Base-by-base conservation (phyloP, 2,888 invertebrate species). In the Lithophane socia region DNA sequence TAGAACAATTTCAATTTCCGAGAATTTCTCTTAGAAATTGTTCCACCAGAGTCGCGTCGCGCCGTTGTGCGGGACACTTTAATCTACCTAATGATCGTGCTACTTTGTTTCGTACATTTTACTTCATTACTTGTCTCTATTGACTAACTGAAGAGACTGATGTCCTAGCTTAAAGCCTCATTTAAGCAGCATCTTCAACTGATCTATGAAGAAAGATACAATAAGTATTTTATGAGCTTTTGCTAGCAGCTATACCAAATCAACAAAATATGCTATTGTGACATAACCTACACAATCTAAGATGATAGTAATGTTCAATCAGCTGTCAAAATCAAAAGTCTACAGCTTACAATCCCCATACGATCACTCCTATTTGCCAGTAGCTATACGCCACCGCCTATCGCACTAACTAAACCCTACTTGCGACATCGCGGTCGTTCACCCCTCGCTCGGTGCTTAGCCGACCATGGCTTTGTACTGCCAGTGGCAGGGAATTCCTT, bases 381-480 rank as follows among this genome's bases (percentile, higher is more conserved):
- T 56, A 52, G 24, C 54, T 2, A 37, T 37, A 37, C 58, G 65
- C 65, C n/a, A 54, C 16, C 66, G 61, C 37, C 60, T 18, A 44
- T 44, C 56, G 54, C 24, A 21, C 42, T 67, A 83, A 83, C 49
- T 61, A 65, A 83, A 49, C 65, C 79, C 69, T 56, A 75, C n/a
- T 56, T 76, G 75, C 76, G 82, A 84, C 86, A 84, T 56, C 12
- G 74, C 61, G 86, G 83, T 88, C 86, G 72, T 88, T 88, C 72
- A 87, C 85, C 89, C 71, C 73, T 56, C 10, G 69, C 75, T 24
- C 60, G 16, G 61, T 83, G 87, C 78, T 77, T 79, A 79, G 75
- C 73, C 83, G 72, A 66, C 60, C 86, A 56, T 65, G 69, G 79
- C 75, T 73, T 63, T 71, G 70, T 79, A 78, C 47, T 49, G 54